Base-by-base conservation (phyloP, 2,113 vertebrate species). In the Agapornis roseicollis region DNA sequence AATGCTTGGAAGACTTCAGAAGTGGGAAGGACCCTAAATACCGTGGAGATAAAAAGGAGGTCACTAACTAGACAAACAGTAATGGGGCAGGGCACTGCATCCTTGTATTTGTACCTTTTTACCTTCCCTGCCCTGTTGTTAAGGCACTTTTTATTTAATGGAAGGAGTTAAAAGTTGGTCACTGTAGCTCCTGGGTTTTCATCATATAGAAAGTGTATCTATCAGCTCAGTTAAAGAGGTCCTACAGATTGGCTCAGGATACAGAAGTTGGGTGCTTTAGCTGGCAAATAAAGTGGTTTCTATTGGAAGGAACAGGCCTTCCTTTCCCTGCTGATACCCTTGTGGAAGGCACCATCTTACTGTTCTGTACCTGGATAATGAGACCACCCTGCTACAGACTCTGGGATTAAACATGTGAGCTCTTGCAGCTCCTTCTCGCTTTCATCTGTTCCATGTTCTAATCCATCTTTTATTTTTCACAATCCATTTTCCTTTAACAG, bases 401-500 rank as follows among this genome's bases (percentile, higher is more conserved):
- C 65, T 85, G 68, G 61, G 46, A 13, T 31, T 56, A 16, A 41
- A 50, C 1, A 3, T 33, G 28, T 73, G 82, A 82, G 27, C 47
- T 88, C 42, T 17, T 50, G 42, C 92, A 66, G 88, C 55, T 87
- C 12, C n/a, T 25, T 88, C 65, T 94, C 3, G 15, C 66, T 79
- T 79, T 52, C 9, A 20, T 71, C 86, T 72, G 14, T 89, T 90
- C 60, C 35, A 1, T 47, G 80, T 92, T 88, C 93, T 96, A 97
- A 96, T 17, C 50, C 3, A 3, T 46, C 31, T 4, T 69, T 74
- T 55, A 56, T 88, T 92, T 87, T 60, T 39, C 96, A 88, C 69
- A 46, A 42, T 71, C 46, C 85, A 44, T 95, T 94, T 96, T 90
- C 73, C 50, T 93, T 95, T 95, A 89, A 96, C 93, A 95, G 88